Conservation (phyloP, 2,888 invertebrate genomes). For the Formica aserva region DNA sequence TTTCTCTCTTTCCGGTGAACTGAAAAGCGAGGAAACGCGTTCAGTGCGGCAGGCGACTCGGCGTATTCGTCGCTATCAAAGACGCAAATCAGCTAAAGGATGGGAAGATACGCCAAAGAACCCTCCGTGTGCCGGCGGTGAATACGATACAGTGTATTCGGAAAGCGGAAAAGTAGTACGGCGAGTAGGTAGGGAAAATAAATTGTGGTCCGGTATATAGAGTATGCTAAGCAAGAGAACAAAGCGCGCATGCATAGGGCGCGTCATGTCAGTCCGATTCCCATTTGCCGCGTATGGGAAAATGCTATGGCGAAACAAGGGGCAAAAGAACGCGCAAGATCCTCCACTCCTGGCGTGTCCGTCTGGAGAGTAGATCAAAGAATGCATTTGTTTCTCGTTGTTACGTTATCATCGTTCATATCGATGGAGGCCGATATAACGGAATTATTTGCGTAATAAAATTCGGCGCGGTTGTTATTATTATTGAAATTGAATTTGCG, state of each 20-base stretch:
- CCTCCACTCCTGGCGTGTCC: not conserved
- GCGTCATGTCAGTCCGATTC: constrained; percentile 35
- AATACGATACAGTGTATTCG: constrained; percentile 14
- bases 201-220: constrained; percentile 20
- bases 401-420: constrained; percentile 39
- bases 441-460: constrained; percentile 11
- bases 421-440: not conserved
- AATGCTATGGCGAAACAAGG: constrained; percentile 17
- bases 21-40: not conserved
- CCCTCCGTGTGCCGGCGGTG: not conserved
- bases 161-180: constrained; percentile 20
- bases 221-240: constrained; percentile 46
- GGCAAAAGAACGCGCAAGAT: not conserved
- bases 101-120: constrained; percentile 43
- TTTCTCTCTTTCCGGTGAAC: not conserved
- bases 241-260: constrained; percentile 23
- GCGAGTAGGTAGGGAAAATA: constrained; percentile 29
- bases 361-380: constrained; percentile 40
- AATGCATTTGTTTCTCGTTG: constrained; percentile 36
- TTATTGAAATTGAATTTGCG: constrained; percentile 40
- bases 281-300: constrained; percentile 35
- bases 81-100: constrained; percentile 46
- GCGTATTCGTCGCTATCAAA: constrained; percentile 32
- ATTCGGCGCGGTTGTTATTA: constrained; percentile 28
- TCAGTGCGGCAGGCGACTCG: not conserved